Conservation (phyloP, 2,113 vertebrate species). For the Barnardius zonarius region DNA sequence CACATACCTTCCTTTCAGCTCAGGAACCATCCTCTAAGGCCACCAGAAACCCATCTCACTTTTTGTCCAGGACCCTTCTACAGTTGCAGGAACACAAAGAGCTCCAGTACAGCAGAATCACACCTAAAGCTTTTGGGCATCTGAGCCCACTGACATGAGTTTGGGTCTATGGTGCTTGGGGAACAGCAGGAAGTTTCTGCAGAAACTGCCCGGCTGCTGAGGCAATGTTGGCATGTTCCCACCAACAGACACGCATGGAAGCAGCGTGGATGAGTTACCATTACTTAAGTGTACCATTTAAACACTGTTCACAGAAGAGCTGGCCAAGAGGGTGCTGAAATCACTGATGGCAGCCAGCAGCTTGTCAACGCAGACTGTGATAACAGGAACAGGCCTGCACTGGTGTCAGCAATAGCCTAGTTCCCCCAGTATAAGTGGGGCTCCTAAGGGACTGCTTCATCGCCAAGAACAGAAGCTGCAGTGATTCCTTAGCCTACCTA, state of each 20-base stretch:
- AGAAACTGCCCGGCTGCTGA: not conserved
- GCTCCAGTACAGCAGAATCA: not conserved
- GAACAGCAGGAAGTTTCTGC: not conserved
- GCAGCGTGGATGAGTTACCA: not conserved
- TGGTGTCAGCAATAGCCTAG: not conserved
- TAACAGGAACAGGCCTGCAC: conserved; percentile 4
- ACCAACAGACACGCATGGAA: not conserved
- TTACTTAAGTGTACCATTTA: not conserved
- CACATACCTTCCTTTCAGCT: fast-evolving
- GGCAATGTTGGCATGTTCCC: not conserved
- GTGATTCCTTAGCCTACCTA: not conserved
- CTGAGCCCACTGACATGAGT: not conserved
- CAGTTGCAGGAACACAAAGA: not conserved
- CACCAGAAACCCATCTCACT: not conserved
- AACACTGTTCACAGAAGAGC: conserved; percentile 18
- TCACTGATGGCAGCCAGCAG: not conserved
- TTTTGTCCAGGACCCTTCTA: not conserved
- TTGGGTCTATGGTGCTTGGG: fast-evolving
- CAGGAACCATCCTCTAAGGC: not conserved
- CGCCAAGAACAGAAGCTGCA: not conserved
- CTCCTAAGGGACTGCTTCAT: not conserved
- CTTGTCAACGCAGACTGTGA: conserved; percentile 6
- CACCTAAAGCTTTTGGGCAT: not conserved
- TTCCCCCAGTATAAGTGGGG: fast-evolving
- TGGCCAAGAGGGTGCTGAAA: conserved; percentile 55